Conservation (phyloP, 2,113 vertebrate species). For the Eulemur macaco region DNA sequence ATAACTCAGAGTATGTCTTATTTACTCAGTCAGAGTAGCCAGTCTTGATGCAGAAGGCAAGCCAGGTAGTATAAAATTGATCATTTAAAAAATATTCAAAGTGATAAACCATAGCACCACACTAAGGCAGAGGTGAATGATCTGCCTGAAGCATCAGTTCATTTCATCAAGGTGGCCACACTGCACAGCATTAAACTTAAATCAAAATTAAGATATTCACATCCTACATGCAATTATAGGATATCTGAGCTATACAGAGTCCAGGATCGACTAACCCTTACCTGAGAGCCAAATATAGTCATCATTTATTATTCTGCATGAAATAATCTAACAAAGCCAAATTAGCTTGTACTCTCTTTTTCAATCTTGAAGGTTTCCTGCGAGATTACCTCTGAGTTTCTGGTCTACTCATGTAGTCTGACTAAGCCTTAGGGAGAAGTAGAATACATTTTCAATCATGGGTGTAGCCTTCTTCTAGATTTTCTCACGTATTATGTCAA, state of each 20-base stretch:
- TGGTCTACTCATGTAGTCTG: background rate
- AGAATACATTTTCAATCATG: background rate
- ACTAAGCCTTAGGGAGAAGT: background rate
- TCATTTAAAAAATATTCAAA: background rate
- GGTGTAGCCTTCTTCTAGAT: background rate
- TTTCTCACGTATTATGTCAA: conserved; percentile 6
- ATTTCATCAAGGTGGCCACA: background rate
- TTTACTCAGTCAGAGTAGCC: background rate
- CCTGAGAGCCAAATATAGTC: background rate
- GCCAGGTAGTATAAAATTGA: background rate
- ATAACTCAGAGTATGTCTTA: background rate
- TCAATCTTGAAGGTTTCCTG: background rate
- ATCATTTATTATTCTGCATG: background rate
- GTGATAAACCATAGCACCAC: background rate
- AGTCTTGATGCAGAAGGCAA: background rate
- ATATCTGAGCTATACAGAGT: background rate
- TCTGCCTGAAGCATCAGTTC: background rate
- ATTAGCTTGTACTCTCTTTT: background rate
- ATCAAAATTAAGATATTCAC: background rate
- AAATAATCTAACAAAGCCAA: background rate
- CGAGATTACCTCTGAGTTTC: background rate
- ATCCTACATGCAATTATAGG: background rate
- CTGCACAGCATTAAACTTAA: background rate
- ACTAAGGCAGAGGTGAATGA: background rate
- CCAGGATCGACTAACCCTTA: background rate